A percentile compares a stretch with the other conserved stretches of the same genome.
phyloP scores from a whole-genome alignment of 2,888 invertebrate species.

The Pherbina coryleti region DNA sequence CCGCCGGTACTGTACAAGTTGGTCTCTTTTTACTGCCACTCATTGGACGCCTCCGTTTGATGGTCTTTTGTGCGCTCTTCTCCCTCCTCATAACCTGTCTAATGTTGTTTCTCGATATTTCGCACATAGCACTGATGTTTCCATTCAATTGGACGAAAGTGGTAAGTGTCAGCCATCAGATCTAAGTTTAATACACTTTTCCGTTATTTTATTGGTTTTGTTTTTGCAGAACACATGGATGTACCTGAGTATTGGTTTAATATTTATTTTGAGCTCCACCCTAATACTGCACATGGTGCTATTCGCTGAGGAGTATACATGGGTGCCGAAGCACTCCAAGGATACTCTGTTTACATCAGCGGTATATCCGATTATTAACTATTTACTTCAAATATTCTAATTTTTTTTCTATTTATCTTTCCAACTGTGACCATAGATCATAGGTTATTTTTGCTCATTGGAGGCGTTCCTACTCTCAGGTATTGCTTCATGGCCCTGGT shows the following conservation, averaged over 20 bases:
- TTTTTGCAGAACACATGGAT: conserved; percentile 77
- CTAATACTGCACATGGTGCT: conserved; percentile 78
- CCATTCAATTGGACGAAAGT: conserved; percentile 84
- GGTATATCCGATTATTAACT: conserved; percentile 64
- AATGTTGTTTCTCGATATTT: conserved; percentile 84
- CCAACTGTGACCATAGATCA: conserved; percentile 68
- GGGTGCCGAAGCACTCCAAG: conserved; percentile 80
- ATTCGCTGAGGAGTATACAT: conserved; percentile 75
- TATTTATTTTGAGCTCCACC: conserved; percentile 79
- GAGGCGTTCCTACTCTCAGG: conserved; percentile 74
- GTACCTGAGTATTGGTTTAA: conserved; percentile 79
- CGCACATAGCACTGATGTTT: conserved; percentile 82
- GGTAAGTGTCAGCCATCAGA: conserved; percentile 71
- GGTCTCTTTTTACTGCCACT: conserved; percentile 83
- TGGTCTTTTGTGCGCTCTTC: conserved; percentile 83
- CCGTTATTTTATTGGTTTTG: conserved; percentile 7
- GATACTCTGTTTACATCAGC: conserved; percentile 78
- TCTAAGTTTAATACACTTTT: conserved; percentile 22
- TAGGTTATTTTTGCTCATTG: conserved; percentile 75
- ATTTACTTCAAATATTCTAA: neutral
- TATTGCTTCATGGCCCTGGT: conserved; percentile 73
- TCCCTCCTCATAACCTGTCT: conserved; percentile 80
- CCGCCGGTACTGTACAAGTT: conserved; percentile 81
- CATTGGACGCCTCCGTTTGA: conserved; percentile 80
- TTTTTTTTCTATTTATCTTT: conserved; percentile 29